A percentile compares a stretch with the other conserved stretches of the same genome.
Conservation (phyloP, 1,140 invertebrate genomes). For the Meloidogyne hapla region DNA sequence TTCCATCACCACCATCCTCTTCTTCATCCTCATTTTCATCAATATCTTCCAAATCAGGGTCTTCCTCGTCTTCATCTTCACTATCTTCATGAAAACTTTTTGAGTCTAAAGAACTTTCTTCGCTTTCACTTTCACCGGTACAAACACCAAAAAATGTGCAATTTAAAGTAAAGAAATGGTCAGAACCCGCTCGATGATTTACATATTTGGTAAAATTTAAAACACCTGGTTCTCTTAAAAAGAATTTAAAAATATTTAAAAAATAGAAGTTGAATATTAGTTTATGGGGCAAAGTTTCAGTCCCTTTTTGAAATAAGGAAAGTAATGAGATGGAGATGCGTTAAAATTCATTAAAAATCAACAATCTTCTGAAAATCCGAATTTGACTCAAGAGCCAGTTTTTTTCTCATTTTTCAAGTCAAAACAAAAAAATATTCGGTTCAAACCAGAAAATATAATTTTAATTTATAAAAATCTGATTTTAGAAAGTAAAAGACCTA, state of each 20-base stretch:
- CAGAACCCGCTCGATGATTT: slow-evolving; percentile 34
- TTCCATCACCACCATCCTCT: neutral
- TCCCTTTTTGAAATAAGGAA: too few species aligned
- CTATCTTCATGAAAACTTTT: neutral
- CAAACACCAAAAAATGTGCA: slow-evolving; percentile 46
- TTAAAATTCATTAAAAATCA: too few species aligned
- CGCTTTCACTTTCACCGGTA: slow-evolving; percentile 33
- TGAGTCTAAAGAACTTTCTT: slow-evolving; percentile 26
- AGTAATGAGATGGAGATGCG: too few species aligned
- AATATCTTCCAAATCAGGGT: neutral
- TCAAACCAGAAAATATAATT: too few species aligned
- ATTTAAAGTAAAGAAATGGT: slow-evolving; percentile 40
- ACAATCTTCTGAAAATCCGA: too few species aligned
- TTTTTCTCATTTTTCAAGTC: too few species aligned
- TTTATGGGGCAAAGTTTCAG: too few species aligned
- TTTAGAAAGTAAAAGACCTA: too few species aligned
- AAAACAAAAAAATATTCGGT: too few species aligned
- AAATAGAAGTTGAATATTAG: neutral
- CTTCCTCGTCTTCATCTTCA: slow-evolving; percentile 17
- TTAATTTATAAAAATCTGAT: too few species aligned
- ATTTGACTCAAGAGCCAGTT: too few species aligned
- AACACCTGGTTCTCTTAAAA: slow-evolving; percentile 45
- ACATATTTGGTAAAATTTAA: slow-evolving; percentile 52
- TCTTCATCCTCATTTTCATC: slow-evolving; percentile 11
- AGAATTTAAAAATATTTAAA: neutral